Conservation (phyloP, 2,888 invertebrate species). For the Cataglyphis altisquamis region DNA sequence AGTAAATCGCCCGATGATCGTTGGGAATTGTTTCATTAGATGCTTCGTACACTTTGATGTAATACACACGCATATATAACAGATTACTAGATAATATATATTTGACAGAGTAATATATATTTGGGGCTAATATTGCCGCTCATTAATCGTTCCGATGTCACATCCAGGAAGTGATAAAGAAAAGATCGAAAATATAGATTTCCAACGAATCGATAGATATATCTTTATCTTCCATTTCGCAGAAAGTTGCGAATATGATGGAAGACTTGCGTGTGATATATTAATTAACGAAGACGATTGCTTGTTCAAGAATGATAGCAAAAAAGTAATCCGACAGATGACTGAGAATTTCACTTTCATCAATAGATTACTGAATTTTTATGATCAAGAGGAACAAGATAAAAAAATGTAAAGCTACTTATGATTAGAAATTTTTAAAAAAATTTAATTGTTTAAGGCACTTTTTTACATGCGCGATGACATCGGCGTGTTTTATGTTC, state of each 20-base stretch:
- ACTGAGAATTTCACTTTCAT: neutral
- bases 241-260: neutral
- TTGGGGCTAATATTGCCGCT: neutral
- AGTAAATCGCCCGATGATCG: neutral
- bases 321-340: neutral
- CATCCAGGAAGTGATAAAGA: neutral
- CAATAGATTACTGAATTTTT: neutral
- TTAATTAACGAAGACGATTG: neutral
- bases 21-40: slow-evolving; percentile 1
- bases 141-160: neutral
- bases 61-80: neutral
- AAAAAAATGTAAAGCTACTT: neutral
- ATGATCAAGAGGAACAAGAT: neutral
- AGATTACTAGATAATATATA: neutral
- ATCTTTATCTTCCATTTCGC: neutral
- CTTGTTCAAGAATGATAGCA: slow-evolving; percentile 5
- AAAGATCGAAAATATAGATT: neutral
- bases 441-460: neutral
- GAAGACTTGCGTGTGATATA: slow-evolving; percentile 5
- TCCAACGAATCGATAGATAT: neutral
- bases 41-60: neutral
- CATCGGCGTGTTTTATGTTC: neutral
- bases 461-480: neutral
- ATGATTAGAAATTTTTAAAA: neutral
- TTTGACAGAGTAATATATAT: neutral